A percentile compares a stretch with the other conserved stretches of the same genome.
These are phyloP conservation scores for Meloidogyne exigua DNA, from an alignment of 1,140 invertebrate species.

Conservation along the genomic window DNA sequence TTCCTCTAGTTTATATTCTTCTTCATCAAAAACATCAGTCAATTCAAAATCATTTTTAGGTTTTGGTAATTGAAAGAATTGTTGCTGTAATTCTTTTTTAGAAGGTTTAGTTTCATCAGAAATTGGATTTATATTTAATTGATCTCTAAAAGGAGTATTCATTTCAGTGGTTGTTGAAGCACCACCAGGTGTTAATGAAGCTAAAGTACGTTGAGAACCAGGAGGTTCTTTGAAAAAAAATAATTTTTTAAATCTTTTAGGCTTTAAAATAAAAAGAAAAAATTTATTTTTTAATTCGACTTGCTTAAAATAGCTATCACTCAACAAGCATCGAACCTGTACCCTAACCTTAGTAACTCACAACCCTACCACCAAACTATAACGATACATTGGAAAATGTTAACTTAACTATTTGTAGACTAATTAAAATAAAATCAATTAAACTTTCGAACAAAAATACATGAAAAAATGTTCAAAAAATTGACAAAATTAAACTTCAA, in stretches of 20 bases:
- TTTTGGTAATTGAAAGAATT: slow-evolving; percentile 77
- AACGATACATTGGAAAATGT: no score
- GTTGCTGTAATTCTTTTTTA: slow-evolving; percentile 73
- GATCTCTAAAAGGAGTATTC: slow-evolving; percentile 80
- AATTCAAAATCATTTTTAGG: slow-evolving; percentile 98
- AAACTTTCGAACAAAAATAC: no score
- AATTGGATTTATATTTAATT: slow-evolving; percentile 88
- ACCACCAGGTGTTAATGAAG: slow-evolving; percentile 22
- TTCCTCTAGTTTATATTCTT: slow-evolving; percentile 28
- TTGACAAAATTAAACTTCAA: no score
- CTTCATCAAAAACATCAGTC: slow-evolving; percentile 74
- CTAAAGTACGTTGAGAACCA: slow-evolving; percentile 31
- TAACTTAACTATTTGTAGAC: no score
- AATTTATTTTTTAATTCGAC: no score
- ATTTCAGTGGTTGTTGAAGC: slow-evolving; percentile 37
- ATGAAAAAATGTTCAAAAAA: no score
- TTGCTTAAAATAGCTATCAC: no score
- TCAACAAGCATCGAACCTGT: no score
- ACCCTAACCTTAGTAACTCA: no score
- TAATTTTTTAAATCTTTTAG: slow-evolving; percentile 13
- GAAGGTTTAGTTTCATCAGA: slow-evolving; percentile 64
- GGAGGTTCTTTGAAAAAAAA: slow-evolving; percentile 35
- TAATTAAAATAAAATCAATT: no score
- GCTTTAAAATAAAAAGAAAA: no score
- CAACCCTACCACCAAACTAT: no score